A percentile compares a stretch with the other conserved stretches of the same genome.
Conservation (phyloP, 64 coral and sea anemone genomes). For the Exaiptasia diaphana region DNA sequence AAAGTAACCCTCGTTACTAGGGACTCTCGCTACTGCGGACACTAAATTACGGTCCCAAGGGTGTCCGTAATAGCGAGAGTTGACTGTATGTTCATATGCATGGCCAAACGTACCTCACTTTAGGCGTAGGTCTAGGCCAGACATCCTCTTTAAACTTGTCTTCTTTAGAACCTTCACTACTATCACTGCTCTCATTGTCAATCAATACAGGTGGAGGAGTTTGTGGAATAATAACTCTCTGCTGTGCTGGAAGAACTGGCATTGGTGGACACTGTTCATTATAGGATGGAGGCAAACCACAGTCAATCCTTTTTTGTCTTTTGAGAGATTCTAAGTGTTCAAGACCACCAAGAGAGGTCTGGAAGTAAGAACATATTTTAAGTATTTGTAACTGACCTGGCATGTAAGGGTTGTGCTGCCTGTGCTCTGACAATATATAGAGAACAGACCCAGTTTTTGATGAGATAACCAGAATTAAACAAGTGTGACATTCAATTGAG, state of each 20-base stretch:
- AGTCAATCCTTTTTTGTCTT: slow-evolving; percentile 44
- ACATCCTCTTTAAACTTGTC: slow-evolving; percentile 1
- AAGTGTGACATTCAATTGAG: too few species aligned
- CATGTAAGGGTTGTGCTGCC: too few species aligned
- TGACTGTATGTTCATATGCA: too few species aligned
- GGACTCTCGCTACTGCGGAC: too few species aligned
- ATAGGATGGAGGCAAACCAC: slow-evolving; percentile 54
- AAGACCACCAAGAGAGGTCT: slow-evolving; percentile 58
- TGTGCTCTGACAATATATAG: too few species aligned
- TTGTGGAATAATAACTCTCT: slow-evolving; percentile 29
- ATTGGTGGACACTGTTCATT: slow-evolving; percentile 37
- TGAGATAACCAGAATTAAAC: too few species aligned
- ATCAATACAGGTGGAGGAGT: slow-evolving; percentile 42
- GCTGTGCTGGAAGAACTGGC: neutral
- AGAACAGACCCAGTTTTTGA: too few species aligned
- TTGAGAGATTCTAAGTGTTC: slow-evolving; percentile 53
- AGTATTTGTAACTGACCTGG: neutral
- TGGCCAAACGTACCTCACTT: slow-evolving; percentile 46
- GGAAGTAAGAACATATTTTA: neutral
- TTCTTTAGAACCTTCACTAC: slow-evolving; percentile 7
- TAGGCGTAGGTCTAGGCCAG: slow-evolving; percentile 51
- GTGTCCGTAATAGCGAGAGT: too few species aligned
- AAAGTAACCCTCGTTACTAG: too few species aligned
- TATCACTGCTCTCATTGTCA: slow-evolving; percentile 24
- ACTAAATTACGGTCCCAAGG: too few species aligned